Evolutionary conservation across 2,797 vertebrate genomes (phyloP).

Genomic region (Gymnothorax reevesii): DNA sequence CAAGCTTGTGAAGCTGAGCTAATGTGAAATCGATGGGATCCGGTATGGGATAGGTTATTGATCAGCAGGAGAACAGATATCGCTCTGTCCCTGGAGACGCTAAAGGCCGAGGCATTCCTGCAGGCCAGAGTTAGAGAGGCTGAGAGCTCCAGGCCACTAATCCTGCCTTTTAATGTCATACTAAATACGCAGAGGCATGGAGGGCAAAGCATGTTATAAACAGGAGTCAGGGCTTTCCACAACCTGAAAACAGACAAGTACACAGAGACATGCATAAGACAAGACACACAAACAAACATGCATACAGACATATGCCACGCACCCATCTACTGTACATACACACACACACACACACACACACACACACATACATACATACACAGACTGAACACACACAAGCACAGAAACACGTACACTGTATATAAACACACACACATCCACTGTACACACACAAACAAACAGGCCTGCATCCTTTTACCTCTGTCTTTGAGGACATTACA

Average conservation of each 20-base stretch:
- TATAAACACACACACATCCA: background rate
- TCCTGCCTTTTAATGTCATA: background rate
- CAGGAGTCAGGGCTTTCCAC: too few relatives aligned
- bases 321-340: too few relatives aligned
- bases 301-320: too few relatives aligned
- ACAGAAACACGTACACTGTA: slow-evolving; percentile 9
- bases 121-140: background rate
- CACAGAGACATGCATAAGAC: too few relatives aligned
- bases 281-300: too few relatives aligned
- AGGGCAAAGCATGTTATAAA: too few relatives aligned
- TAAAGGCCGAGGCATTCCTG: background rate
- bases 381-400: background rate
- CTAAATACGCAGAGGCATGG: background rate
- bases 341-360: background rate
- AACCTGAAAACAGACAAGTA: too few relatives aligned
- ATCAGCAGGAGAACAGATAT: background rate
- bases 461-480: too few relatives aligned
- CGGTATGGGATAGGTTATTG: background rate
- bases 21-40: background rate
- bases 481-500: too few relatives aligned
- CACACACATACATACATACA: background rate
- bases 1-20: background rate
- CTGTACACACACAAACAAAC: background rate
- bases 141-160: background rate
- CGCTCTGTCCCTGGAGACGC: background rate